Conservation (phyloP, 2,888 invertebrate species). For the Polietes domitor region DNA sequence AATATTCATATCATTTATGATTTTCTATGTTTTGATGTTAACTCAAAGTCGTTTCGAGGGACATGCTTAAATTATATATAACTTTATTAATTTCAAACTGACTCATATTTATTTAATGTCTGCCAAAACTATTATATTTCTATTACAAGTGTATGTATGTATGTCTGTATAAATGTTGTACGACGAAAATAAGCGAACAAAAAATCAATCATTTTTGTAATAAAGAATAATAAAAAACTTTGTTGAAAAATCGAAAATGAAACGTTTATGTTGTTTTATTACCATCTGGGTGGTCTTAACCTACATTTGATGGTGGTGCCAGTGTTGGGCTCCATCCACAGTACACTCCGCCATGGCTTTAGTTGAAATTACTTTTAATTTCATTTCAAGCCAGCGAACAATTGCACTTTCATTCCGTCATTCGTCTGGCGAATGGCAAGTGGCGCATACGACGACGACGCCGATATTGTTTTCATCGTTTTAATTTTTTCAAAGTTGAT, state of each 20-base stretch:
- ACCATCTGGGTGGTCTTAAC: conserved; percentile 62
- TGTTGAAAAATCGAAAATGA: conserved; percentile 18
- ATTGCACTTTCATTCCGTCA: conserved; percentile 59
- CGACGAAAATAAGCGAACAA: neutral
- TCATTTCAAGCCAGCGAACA: conserved; percentile 45
- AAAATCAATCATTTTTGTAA: conserved; percentile 38
- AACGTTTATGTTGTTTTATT: conserved; percentile 45
- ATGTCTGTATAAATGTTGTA: neutral
- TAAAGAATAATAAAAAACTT: conserved; percentile 34
- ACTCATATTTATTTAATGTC: conserved; percentile 47
- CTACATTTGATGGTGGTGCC: conserved; percentile 33
- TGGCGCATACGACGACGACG: neutral
- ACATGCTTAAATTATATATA: conserved; percentile 54
- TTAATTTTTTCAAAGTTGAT: conserved; percentile 25
- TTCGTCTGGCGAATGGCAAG: neutral
- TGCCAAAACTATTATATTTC: conserved; percentile 37
- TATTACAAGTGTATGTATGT: conserved; percentile 27
- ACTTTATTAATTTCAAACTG: conserved; percentile 36
- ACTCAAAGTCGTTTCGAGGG: neutral
- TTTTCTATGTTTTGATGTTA: too few species aligned
- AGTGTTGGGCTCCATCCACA: neutral
- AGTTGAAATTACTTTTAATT: conserved; percentile 61
- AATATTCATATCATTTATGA: conserved; percentile 55
- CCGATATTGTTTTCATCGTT: neutral
- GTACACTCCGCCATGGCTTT: neutral